Conservation (phyloP, 2,888 invertebrate genomes). For the Scaptodrosophila latifasciaeformis region DNA sequence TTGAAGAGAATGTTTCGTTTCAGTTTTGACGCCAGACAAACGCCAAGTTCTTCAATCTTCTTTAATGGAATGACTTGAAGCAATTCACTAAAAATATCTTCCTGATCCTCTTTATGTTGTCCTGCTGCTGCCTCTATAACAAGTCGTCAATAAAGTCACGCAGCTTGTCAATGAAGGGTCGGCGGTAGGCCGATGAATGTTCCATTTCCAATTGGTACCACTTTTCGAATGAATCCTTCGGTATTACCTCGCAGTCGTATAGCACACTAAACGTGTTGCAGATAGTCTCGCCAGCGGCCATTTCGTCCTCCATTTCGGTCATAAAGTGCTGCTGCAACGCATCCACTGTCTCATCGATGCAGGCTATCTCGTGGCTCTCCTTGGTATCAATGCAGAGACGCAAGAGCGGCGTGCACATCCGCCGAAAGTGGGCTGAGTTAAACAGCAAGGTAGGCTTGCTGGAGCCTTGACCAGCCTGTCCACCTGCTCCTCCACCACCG, state of each 20-base stretch:
- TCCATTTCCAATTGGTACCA: slow-evolving; percentile 58
- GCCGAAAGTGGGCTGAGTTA: slow-evolving; percentile 54
- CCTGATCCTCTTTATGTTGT: slow-evolving; percentile 1
- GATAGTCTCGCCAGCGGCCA: slow-evolving; percentile 60
- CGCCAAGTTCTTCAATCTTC: too few species aligned
- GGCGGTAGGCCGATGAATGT: slow-evolving; percentile 27
- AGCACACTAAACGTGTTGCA: slow-evolving; percentile 58
- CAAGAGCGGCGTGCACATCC: slow-evolving; percentile 64
- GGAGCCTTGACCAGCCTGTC: too few species aligned
- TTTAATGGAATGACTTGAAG: too few species aligned
- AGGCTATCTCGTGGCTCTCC: slow-evolving; percentile 63
- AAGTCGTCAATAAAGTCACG: slow-evolving; percentile 39
- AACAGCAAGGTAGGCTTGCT: slow-evolving; percentile 33
- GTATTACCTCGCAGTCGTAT: slow-evolving; percentile 69
- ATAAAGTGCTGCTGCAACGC: slow-evolving; percentile 50
- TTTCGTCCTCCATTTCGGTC: slow-evolving; percentile 45
- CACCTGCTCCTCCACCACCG: too few species aligned
- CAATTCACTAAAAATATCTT: too few species aligned
- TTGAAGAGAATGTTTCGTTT: too few species aligned
- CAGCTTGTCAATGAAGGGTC: slow-evolving; percentile 37
- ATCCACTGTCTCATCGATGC: slow-evolving; percentile 66
- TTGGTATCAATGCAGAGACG: slow-evolving; percentile 67
- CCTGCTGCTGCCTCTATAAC: slow-evolving; percentile 19
- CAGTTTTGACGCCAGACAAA: too few species aligned
- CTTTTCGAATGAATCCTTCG: slow-evolving; percentile 71